These are phyloP conservation scores for Neosilurus mollespiculum DNA, from an alignment of 2,797 vertebrate genomes.

Conservation along the genomic window DNA sequence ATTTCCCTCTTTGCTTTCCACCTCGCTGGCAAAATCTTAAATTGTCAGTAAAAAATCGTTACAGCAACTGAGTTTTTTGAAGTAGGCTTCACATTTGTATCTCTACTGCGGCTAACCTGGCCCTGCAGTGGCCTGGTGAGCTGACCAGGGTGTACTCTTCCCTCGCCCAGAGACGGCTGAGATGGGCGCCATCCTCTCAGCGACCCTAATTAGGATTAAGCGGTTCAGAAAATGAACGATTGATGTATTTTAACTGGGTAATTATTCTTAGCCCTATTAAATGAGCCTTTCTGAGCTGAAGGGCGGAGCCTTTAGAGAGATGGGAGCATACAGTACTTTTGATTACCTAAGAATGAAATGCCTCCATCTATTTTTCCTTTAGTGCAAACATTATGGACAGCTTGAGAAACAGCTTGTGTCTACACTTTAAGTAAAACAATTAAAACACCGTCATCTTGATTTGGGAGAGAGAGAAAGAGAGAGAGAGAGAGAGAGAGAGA, in stretches of 20 bases:
- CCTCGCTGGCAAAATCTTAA: no score
- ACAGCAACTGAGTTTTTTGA: no score
- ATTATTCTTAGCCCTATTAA: not conserved
- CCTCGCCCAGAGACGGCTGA: no score
- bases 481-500: slow-evolving; percentile 17
- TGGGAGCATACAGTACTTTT: not conserved
- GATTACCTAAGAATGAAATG: not conserved
- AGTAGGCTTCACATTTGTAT: not conserved
- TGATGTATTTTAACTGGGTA: not conserved
- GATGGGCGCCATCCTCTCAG: no score
- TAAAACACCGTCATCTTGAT: not conserved
- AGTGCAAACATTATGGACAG: not conserved
- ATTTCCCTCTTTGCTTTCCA: no score
- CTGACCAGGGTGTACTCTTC: no score
- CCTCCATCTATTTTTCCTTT: not conserved
- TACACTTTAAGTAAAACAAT: not conserved
- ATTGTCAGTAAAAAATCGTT: no score
- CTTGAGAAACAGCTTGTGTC: not conserved
- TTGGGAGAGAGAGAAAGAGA: slow-evolving; percentile 5
- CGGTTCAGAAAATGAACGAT: not conserved
- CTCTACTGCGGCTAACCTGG: not conserved
- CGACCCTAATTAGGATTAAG: no score
- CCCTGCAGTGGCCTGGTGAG: no score
- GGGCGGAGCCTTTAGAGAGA: not conserved
- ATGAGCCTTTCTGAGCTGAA: not conserved